phyloP scores from a whole-genome alignment of 2,888 invertebrate genomes.

The Dermolepida albohirtum region DNA sequence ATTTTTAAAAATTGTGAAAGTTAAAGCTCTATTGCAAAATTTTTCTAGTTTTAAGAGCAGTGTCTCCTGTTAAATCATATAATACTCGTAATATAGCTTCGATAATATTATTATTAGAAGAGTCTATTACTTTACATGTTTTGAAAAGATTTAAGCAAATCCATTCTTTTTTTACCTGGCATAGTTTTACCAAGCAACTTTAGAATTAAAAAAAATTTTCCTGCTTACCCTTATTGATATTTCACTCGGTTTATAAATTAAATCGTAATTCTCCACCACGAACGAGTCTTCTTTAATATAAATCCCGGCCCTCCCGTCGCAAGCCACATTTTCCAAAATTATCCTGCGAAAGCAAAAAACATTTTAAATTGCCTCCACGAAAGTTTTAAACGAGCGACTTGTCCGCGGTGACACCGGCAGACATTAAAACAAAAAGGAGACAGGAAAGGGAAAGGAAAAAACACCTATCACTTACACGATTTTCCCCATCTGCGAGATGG shows the following conservation, averaged over 20 bases:
- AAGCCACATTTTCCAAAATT: conserved; percentile 68
- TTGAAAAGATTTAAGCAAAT: no score
- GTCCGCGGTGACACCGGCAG: neutral
- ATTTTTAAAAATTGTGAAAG: no score
- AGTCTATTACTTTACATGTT: no score
- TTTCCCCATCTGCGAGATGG: conserved; percentile 59
- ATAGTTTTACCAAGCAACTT: no score
- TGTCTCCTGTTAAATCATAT: no score
- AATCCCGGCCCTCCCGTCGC: conserved; percentile 70
- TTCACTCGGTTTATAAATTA: conserved; percentile 68
- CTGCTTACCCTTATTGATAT: conserved; percentile 68
- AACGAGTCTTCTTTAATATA: conserved; percentile 70
- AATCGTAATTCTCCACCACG: conserved; percentile 69
- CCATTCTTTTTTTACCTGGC: no score
- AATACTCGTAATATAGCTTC: no score
- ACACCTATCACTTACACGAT: conserved; percentile 55
- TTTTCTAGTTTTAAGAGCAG: no score
- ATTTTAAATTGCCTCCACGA: conserved; percentile 12
- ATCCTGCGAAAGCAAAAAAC: conserved; percentile 62
- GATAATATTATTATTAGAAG: no score
- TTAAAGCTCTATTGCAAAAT: no score
- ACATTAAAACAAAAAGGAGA: neutral
- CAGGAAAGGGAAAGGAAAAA: neutral
- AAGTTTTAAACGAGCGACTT: neutral
- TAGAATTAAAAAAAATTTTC: neutral